Percentiles rank a stretch among this genome's conserved stretches.
These are phyloP conservation scores for Esox masquinongy DNA, from an alignment of 2,797 vertebrate genomes.

Conservation along the genomic window DNA sequence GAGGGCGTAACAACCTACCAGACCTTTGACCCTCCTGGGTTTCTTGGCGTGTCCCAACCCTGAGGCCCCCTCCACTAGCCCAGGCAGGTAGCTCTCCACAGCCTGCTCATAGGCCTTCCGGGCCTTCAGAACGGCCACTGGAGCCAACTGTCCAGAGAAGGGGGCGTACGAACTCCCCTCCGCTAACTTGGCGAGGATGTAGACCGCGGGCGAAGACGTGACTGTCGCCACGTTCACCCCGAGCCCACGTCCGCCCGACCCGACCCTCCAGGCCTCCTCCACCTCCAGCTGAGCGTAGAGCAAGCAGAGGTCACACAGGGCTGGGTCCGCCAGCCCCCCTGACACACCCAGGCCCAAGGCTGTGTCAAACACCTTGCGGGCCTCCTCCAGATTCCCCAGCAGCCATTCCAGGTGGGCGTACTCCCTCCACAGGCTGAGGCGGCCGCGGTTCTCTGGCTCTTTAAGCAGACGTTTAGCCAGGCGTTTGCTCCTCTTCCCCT, in stretches of 20 bases:
- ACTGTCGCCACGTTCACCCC: conserved; percentile 26
- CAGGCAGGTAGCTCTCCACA: conserved; percentile 64
- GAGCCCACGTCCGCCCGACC: conserved; percentile 33
- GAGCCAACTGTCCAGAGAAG: conserved; percentile 66
- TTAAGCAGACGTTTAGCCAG: conserved; percentile 93
- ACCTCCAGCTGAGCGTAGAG: conserved; percentile 89
- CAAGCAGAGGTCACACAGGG: conserved; percentile 83
- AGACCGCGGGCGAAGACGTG: conserved; percentile 69
- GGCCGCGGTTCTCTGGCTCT: conserved; percentile 84
- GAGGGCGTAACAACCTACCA: conserved; percentile 85
- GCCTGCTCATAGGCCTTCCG: conserved; percentile 83
- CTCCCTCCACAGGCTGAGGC: conserved; percentile 85
- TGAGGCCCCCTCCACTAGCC: conserved; percentile 32
- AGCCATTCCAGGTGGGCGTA: conserved; percentile 93
- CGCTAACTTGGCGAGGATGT: conserved; percentile 79
- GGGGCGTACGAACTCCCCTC: conserved; percentile 73
- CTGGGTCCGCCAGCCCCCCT: conserved; percentile 68
- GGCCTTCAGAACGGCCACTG: conserved; percentile 85
- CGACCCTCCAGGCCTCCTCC: conserved; percentile 56
- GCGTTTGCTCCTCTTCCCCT: conserved; percentile 89
- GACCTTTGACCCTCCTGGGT: conserved; percentile 43
- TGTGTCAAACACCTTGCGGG: conserved; percentile 89
- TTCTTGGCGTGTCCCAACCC: conserved; percentile 11
- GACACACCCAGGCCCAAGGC: conserved; percentile 72
- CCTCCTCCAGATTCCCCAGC: conserved; percentile 87